These are phyloP conservation scores for Rhyzopertha dominica DNA, from an alignment of 1,140 invertebrate genomes.

Conservation along the genomic window DNA sequence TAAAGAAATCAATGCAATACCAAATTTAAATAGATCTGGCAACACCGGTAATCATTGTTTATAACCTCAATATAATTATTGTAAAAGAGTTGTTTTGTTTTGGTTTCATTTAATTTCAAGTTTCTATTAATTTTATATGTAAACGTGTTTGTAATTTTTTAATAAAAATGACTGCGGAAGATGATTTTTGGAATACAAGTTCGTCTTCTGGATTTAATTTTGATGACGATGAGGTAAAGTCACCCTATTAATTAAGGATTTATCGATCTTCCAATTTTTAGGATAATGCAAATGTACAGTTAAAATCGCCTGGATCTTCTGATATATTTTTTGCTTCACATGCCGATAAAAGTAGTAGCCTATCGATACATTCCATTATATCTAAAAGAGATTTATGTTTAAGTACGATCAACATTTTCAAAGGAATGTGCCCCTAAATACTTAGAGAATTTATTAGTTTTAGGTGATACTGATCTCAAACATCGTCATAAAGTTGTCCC, in stretches of 20 bases:
- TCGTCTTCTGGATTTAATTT: constrained; percentile 34
- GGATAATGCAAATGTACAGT: constrained; percentile 10
- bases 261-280: constrained; percentile 16
- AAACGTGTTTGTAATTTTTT: constrained; percentile 8
- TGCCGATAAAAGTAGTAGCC: constrained; percentile 18
- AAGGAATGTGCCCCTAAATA: constrained; percentile 1
- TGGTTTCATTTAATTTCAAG: too few relatives aligned
- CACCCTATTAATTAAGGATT: neutral
- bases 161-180: constrained; percentile 14
- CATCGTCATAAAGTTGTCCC: constrained; percentile 14
- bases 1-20: too few relatives aligned
- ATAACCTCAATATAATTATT: too few relatives aligned
- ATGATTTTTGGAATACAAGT: constrained; percentile 40
- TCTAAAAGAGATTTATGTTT: constrained; percentile 32
- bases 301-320: neutral
- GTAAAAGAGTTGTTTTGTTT: too few relatives aligned
- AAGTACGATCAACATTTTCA: constrained; percentile 20
- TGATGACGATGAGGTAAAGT: constrained; percentile 34
- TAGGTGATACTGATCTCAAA: constrained; percentile 27
- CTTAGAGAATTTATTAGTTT: constrained; percentile 26
- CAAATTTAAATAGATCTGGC: too few relatives aligned
- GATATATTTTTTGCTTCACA: constrained; percentile 23
- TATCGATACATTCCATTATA: constrained; percentile 34
- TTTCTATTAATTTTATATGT: too few relatives aligned
- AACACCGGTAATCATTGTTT: too few relatives aligned